Conservation (phyloP, 2,797 vertebrate species). For the Sebastes goodei region DNA sequence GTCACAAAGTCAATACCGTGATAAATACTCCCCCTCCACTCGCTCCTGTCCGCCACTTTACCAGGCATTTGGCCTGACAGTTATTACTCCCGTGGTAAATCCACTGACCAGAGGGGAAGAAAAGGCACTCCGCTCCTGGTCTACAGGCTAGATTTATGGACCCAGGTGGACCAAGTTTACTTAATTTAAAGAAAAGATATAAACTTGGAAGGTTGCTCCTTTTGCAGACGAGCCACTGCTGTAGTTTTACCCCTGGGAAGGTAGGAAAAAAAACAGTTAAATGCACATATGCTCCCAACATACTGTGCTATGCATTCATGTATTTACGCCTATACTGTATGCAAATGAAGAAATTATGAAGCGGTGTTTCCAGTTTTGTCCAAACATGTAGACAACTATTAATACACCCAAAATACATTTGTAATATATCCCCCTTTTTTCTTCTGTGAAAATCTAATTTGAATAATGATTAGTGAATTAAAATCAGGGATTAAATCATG, state of each 20-base stretch:
- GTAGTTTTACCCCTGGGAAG: slow-evolving; percentile 34
- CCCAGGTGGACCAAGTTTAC: slow-evolving; percentile 86
- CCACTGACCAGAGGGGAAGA: slow-evolving; percentile 81
- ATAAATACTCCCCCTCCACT: slow-evolving; percentile 88
- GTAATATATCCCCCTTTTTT: background rate
- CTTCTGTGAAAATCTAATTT: slow-evolving; percentile 40
- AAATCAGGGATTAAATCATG: slow-evolving; percentile 59
- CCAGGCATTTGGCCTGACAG: slow-evolving; percentile 89
- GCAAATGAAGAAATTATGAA: background rate
- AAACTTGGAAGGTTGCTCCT: slow-evolving; percentile 56
- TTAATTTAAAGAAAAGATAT: slow-evolving; percentile 89
- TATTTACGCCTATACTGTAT: background rate
- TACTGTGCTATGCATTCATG: background rate
- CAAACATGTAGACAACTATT: background rate
- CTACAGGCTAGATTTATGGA: slow-evolving; percentile 89
- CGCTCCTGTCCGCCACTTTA: slow-evolving; percentile 86
- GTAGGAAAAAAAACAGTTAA: background rate
- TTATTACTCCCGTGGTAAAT: slow-evolving; percentile 95
- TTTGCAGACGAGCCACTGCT: slow-evolving; percentile 33
- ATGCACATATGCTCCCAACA: background rate
- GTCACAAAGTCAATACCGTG: slow-evolving; percentile 91
- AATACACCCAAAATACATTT: slow-evolving; percentile 23
- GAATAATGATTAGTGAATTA: slow-evolving; percentile 58
- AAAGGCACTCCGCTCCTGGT: slow-evolving; percentile 65
- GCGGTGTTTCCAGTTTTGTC: slow-evolving; percentile 4